These are phyloP conservation scores for Caenorhabditis briggsae DNA, from an alignment of 1,140 invertebrate species.

Conservation along the genomic window DNA sequence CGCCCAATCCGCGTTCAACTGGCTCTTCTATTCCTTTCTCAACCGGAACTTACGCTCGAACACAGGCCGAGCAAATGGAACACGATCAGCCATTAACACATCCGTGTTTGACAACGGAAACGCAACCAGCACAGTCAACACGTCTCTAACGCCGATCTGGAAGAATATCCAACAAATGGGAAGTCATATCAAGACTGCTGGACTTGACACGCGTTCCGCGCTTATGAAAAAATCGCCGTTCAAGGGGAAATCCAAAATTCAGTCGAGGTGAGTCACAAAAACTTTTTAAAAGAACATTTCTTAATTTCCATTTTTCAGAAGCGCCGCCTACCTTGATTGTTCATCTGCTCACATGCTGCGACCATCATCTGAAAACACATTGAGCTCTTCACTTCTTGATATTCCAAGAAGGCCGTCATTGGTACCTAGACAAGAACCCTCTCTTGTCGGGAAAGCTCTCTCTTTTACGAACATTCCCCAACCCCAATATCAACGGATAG, in stretches of 20 bases:
- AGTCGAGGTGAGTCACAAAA: slow-evolving; percentile 51
- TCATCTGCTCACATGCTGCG: slow-evolving; percentile 28
- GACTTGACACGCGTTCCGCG: slow-evolving; percentile 67
- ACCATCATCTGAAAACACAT: slow-evolving; percentile 26
- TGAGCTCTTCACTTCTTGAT: slow-evolving; percentile 36
- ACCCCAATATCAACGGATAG: slow-evolving; percentile 44
- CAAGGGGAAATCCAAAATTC: slow-evolving; percentile 46
- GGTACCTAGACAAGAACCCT: slow-evolving; percentile 46
- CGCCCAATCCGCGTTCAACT: slow-evolving; percentile 75
- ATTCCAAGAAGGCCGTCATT: slow-evolving; percentile 50
- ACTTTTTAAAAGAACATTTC: background rate
- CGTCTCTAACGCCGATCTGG: slow-evolving; percentile 42
- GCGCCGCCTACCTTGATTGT: slow-evolving; percentile 38
- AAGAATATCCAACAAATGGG: slow-evolving; percentile 71
- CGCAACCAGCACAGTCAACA: slow-evolving; percentile 59
- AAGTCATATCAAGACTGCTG: slow-evolving; percentile 69
- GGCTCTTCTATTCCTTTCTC: slow-evolving; percentile 77
- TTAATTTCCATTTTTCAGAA: slow-evolving; percentile 16
- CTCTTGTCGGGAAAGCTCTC: slow-evolving; percentile 57
- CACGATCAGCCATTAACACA: slow-evolving; percentile 64
- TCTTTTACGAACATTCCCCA: slow-evolving; percentile 33
- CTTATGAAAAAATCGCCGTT: slow-evolving; percentile 45
- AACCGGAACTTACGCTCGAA: slow-evolving; percentile 73
- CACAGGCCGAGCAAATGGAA: slow-evolving; percentile 59
- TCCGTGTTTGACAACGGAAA: slow-evolving; percentile 65